Conservation (phyloP, 1,140 invertebrate species). For the Centruroides sculpturatus region DNA sequence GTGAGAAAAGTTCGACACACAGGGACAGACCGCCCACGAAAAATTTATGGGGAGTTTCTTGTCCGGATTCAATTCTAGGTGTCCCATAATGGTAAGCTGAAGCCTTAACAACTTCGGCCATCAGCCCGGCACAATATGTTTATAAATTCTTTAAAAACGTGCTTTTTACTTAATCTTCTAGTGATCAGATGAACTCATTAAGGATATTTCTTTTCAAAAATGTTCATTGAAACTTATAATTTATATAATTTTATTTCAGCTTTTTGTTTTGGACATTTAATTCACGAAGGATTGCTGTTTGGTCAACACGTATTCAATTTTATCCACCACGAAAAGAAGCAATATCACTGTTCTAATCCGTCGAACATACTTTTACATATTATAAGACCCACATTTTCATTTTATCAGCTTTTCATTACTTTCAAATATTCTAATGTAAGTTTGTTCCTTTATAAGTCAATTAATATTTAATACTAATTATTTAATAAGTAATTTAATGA, state of each 20-base stretch:
- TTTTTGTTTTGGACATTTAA: slow-evolving; percentile 54
- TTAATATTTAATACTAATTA: neutral
- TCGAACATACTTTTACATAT: slow-evolving; percentile 40
- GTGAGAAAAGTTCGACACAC: no score
- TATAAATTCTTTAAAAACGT: no score
- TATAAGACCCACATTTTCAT: slow-evolving; percentile 48
- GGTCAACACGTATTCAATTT: slow-evolving; percentile 45
- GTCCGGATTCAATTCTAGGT: no score
- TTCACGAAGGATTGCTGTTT: slow-evolving; percentile 47
- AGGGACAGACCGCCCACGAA: no score
- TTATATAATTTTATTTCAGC: slow-evolving; percentile 32
- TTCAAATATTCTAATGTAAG: slow-evolving; percentile 63
- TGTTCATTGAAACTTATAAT: slow-evolving; percentile 1
- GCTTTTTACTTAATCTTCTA: no score
- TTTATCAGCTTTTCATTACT: slow-evolving; percentile 52
- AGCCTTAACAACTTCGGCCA: no score
- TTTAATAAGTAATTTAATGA: neutral
- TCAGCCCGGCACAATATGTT: no score
- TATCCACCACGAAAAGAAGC: slow-evolving; percentile 30
- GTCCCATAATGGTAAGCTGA: no score
- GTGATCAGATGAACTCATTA: no score
- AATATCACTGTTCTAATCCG: slow-evolving; percentile 32
- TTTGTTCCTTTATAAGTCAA: neutral
- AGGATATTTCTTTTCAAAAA: no score
- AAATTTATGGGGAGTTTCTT: no score